Conservation (phyloP, 2,888 invertebrate genomes). For the Petrolisthes cinctipes region DNA sequence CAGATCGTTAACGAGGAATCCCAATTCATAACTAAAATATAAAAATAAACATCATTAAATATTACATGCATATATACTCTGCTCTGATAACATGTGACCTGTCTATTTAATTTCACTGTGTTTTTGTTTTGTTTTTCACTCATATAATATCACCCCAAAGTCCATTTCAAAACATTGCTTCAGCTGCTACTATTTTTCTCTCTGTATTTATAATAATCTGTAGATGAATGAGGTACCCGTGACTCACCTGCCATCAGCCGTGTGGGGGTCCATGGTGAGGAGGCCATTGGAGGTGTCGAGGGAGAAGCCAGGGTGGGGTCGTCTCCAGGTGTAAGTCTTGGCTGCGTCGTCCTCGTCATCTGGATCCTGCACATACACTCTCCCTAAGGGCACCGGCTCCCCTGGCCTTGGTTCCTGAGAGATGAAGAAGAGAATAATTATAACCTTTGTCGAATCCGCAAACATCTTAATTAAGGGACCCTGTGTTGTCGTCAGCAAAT, state of each 20-base stretch:
- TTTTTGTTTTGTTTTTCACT: neutral
- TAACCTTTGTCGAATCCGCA: too few relatives aligned
- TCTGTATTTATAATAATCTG: neutral
- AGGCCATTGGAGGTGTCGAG: conserved; percentile 31
- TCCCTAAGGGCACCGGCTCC: conserved; percentile 31
- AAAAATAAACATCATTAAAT: neutral
- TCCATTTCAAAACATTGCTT: neutral
- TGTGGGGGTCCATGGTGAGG: conserved; percentile 39
- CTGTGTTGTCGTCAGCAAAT: too few relatives aligned
- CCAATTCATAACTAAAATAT: conserved; percentile 30
- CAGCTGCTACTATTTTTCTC: neutral
- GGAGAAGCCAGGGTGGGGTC: conserved; percentile 28
- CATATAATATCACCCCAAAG: neutral
- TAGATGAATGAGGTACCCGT: neutral
- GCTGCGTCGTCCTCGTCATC: conserved; percentile 46
- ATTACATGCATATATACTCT: too few relatives aligned
- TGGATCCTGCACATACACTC: conserved; percentile 51
- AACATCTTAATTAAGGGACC: too few relatives aligned
- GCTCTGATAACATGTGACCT: neutral
- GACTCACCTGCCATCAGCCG: conserved; percentile 29
- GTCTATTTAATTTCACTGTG: neutral
- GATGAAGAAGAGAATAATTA: too few relatives aligned
- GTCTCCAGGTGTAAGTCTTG: conserved; percentile 44
- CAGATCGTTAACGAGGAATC: conserved; percentile 38
- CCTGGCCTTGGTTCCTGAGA: neutral